Base-by-base conservation (phyloP, 2,888 invertebrate species). In the Epinotia brunnichana region DNA sequence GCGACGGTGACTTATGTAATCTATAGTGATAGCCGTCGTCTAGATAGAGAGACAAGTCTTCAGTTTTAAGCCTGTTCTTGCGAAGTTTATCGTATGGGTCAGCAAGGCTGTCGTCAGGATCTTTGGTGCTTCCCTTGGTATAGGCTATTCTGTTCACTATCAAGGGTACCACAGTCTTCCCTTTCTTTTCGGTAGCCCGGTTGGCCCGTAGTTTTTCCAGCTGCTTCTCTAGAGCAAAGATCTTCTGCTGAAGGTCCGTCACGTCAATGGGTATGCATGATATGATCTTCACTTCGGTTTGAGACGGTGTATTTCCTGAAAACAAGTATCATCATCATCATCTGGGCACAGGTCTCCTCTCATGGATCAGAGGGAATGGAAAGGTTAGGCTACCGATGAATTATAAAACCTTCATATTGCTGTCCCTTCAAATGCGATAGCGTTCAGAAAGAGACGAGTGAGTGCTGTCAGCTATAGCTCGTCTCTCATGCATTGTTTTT, bases 251-350 rank as follows among this genome's bases (percentile, higher is more conserved):
- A 53, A 92, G 82, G 73, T 92, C 92, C 11, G 91, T 88, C 3
- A 92, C 92, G 75, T 93, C 92, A 75, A 92, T 90, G 5, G 92
- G 92, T 79, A 93, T 91, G 76, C 92, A 93, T 19, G 92, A 93
- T 80, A 92, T 90, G 69, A 93, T 89, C 83, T 92, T 92, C 2
- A 93, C 92, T 80, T 92, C 92, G 0, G 92, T 92, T 75, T 90
- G 90, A 1, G 92, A 92, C 29, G 89, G 87, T 11, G 88, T 83
- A 73, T 93, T 93, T 29, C 92, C 92, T 74, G 85, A 83, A 74
- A 61, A 60, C 53, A 53, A 56, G 60, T 35, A 48, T n/a, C 2
- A n/a, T n/a, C 17, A 44, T 19, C 3, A 29, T 29, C 2, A 29
- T 35, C 35, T 7, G 35, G 35, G 35, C 35, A 35, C 9, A 35